phyloP scores from a whole-genome alignment of 2,888 invertebrate genomes.

The Protophormia terraenovae region DNA sequence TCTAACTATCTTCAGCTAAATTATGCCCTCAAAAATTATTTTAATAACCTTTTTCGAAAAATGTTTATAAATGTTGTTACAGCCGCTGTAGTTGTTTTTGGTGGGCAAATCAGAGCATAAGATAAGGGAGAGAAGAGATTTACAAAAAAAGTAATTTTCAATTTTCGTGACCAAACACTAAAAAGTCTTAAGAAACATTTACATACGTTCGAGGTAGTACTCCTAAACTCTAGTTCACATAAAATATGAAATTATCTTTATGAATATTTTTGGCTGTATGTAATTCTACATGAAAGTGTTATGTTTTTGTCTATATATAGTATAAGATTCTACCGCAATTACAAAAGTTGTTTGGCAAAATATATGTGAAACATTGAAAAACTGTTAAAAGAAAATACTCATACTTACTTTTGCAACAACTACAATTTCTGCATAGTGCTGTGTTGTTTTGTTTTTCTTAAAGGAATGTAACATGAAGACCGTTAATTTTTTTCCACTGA shows the following conservation, averaged over 20 bases:
- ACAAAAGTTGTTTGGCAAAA: slow-evolving; percentile 58
- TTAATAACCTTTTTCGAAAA: slow-evolving; percentile 60
- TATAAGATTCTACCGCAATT: slow-evolving; percentile 65
- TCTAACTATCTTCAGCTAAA: slow-evolving; percentile 48
- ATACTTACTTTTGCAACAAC: neutral
- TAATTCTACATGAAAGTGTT: slow-evolving; percentile 23
- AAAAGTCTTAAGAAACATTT: slow-evolving; percentile 13
- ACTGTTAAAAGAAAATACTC: slow-evolving; percentile 54
- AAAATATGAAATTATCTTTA: slow-evolving; percentile 54
- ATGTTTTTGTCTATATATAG: no score
- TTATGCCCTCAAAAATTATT: slow-evolving; percentile 68
- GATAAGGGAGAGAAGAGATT: neutral
- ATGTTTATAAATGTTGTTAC: slow-evolving; percentile 51
- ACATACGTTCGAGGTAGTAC: neutral
- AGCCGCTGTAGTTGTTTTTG: slow-evolving; percentile 37
- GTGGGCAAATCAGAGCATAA: neutral
- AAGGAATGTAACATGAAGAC: slow-evolving; percentile 46
- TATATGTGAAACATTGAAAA: slow-evolving; percentile 54
- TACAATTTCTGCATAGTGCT: slow-evolving; percentile 16
- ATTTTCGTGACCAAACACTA: slow-evolving; percentile 67
- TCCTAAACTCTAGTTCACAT: neutral
- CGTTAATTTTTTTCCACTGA: slow-evolving; percentile 54
- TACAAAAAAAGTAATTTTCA: slow-evolving; percentile 62
- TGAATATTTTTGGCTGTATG: slow-evolving; percentile 35
- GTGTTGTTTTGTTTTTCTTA: slow-evolving; percentile 13